A percentile compares a stretch with the other conserved stretches of the same genome.
Evolutionary conservation across 1,140 invertebrate genomes (phyloP).

Genomic region (Drosophila parvula): DNA sequence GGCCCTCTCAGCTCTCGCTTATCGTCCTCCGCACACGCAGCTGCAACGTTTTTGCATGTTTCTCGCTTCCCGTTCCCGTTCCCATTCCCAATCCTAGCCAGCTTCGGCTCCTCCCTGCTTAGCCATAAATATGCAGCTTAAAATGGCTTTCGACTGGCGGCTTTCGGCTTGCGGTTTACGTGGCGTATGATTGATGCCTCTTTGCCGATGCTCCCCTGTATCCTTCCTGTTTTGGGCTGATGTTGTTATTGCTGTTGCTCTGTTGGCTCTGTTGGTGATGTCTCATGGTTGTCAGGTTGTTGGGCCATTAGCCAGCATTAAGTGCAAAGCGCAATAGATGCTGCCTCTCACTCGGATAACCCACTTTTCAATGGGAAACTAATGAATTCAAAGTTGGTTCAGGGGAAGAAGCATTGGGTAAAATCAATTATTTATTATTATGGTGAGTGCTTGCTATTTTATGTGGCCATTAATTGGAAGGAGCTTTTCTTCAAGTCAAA

Average conservation of each 20-base stretch:
- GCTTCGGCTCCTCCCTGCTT: conserved; percentile 53
- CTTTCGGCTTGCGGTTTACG: conserved; percentile 77
- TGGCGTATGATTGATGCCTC: conserved; percentile 78
- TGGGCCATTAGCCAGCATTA: conserved; percentile 61
- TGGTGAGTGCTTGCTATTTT: not conserved
- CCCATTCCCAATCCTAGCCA: conserved; percentile 12
- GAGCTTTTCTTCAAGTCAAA: not conserved
- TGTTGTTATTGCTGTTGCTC: conserved; percentile 6
- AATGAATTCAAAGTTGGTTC: conserved; percentile 1
- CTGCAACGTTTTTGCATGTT: conserved; percentile 69
- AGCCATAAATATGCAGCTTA: conserved; percentile 81
- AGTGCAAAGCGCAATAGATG: conserved; percentile 41
- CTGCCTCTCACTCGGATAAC: conserved; percentile 10
- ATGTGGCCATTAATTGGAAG: not conserved
- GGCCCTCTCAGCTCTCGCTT: conserved; percentile 48
- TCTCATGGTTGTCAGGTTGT: conserved; percentile 43
- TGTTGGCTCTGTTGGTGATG: conserved; percentile 12
- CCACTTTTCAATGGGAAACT: conserved; percentile 2
- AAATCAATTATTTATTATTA: conserved; percentile 7
- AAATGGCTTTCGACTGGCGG: conserved; percentile 80
- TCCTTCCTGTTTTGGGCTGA: conserved; percentile 3
- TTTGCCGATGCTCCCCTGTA: conserved; percentile 28
- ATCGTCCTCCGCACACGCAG: conserved; percentile 74
- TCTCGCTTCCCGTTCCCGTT: conserved; percentile 15
- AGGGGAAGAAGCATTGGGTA: not conserved